Base-by-base conservation (phyloP, 2,113 vertebrate species). In the Tauraco erythrolophus region DNA sequence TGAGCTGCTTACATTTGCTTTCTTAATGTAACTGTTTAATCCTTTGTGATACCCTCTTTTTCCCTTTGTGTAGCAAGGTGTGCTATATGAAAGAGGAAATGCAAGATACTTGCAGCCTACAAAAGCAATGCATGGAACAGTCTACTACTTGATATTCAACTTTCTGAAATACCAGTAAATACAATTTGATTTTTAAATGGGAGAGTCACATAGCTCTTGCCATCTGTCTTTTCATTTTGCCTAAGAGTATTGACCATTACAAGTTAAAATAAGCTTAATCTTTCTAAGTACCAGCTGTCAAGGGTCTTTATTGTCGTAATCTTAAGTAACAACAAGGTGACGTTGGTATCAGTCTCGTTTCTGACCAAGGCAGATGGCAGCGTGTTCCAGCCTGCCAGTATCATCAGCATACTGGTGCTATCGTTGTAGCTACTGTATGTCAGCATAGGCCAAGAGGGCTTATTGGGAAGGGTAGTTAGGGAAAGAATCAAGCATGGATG, bases 241-340 rank as follows among this genome's bases (percentile, higher is more conserved):
- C 33, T 92, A 27, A 75, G 89, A 89, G 30, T 91, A 70, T 62
- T 92, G 91, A 74, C 58, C 4, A 4, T 70, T 87, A n/a, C 22
- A 60, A 89, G 83, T 84, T 71, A 86, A 89, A 94, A 92, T 92
- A 86, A 96, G 54, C 86, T 93, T 90, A 94, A 48, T 80, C 68
- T 57, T 93, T 65, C 79, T 66, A 56, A 33, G 56, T 70, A 33
- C 86, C 93, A 94, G 91, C 93, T 96, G 84, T 95, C 83, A 91
- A 81, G 64, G 56, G 76, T 91, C 35, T 91, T 84, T 78, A 41
- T 74, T 72, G 41, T 78, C 0, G 0, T 92, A 91, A 64, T 91
- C 84, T 95, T 87, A 68, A 78, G 76, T 58, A 70, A 46, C 56
- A 84, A 33, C 71, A 77, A 84, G 68, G 19, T 61, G 84, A 33